Percentiles rank a stretch among this genome's conserved stretches.
These are phyloP conservation scores for Drosophila sulfurigaster DNA, from an alignment of 1,140 invertebrate genomes.

Conservation along the genomic window DNA sequence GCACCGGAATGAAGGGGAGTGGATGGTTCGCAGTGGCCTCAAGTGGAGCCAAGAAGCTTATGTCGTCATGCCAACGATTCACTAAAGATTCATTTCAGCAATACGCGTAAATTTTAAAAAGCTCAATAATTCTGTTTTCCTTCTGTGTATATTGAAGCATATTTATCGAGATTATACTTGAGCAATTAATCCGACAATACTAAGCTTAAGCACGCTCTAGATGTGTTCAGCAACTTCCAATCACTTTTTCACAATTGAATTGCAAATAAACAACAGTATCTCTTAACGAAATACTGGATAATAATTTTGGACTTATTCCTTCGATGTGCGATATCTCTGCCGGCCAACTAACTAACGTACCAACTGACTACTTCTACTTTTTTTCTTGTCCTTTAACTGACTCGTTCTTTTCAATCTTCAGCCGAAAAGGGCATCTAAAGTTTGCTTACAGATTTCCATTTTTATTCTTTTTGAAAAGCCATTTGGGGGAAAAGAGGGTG, in stretches of 20 bases:
- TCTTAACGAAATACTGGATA: neutral
- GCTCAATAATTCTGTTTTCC: conserved; percentile 67
- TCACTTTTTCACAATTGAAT: conserved; percentile 4
- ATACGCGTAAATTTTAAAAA: conserved; percentile 42
- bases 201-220: conserved; percentile 46
- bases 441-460: conserved; percentile 74
- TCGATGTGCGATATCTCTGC: neutral
- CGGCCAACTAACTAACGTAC: neutral
- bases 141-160: conserved; percentile 24
- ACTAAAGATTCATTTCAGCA: neutral
- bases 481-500: conserved; percentile 42
- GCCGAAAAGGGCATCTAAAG: conserved; percentile 40
- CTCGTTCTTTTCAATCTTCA: no score
- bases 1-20: neutral
- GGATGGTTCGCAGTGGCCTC: neutral
- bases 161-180: conserved; percentile 43
- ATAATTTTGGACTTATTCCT: neutral
- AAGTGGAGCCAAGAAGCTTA: conserved; percentile 52
- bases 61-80: conserved; percentile 12
- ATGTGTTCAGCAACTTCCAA: conserved; percentile 29
- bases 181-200: conserved; percentile 71
- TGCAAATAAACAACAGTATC: no score
- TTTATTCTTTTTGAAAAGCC: conserved; percentile 72
- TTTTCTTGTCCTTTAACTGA: no score
- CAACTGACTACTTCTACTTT: conserved; percentile 1